phyloP scores from a whole-genome alignment of 2,888 invertebrate species.

The Emmelina monodactyla region DNA sequence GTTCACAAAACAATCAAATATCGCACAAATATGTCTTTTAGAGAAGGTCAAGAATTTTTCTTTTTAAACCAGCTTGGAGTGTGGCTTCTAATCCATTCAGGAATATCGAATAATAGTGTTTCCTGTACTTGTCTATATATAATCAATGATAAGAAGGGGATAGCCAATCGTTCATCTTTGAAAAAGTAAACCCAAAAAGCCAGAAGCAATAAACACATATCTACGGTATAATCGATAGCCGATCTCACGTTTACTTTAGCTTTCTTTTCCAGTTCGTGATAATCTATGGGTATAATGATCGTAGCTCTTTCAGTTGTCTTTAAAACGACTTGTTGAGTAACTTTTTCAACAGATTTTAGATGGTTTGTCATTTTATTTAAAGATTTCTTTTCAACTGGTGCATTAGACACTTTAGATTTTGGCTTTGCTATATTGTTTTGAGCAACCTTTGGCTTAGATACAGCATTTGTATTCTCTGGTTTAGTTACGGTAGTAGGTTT shows the following conservation, averaged over 20 bases:
- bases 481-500: conserved; percentile 9
- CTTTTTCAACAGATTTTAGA: conserved; percentile 25
- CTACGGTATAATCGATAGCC: conserved; percentile 75
- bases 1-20: conserved; percentile 41
- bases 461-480: not conserved
- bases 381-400: conserved; percentile 17
- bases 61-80: conserved; percentile 50
- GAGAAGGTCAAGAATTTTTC: conserved; percentile 51
- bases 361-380: too few species aligned
- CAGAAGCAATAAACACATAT: conserved; percentile 75
- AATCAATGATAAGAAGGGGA: conserved; percentile 78
- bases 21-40: conserved; percentile 48
- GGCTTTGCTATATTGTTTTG: conserved; percentile 17
- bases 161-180: conserved; percentile 79
- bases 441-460: not conserved
- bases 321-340: conserved; percentile 35
- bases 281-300: conserved; percentile 54
- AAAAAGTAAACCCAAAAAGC: conserved; percentile 85
- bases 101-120: conserved; percentile 66
- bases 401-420: conserved; percentile 3
- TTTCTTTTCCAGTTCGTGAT: conserved; percentile 65
- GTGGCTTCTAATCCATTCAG: conserved; percentile 59
- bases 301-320: conserved; percentile 52
- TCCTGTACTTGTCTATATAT: conserved; percentile 80
- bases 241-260: conserved; percentile 74